phyloP scores from a whole-genome alignment of 2,113 vertebrate species.

The Grammomys surdaster region DNA sequence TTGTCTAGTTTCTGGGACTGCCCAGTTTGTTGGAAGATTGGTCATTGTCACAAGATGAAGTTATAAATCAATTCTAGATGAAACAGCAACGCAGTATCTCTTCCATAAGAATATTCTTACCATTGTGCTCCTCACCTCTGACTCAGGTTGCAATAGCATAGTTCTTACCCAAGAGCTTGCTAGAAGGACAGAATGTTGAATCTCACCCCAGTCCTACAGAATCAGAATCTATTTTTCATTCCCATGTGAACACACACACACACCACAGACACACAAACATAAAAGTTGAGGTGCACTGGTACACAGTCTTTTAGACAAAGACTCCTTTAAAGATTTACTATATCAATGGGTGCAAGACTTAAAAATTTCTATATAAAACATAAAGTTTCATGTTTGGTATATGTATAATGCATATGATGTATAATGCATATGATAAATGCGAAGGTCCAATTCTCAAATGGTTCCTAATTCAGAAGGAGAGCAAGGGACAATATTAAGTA shows the following conservation, averaged over 20 bases:
- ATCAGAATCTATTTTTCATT: not conserved
- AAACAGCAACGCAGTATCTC: not conserved
- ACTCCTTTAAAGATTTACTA: not conserved
- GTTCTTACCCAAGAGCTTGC: not conserved
- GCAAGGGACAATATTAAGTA: not conserved
- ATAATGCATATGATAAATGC: not conserved
- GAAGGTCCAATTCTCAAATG: not conserved
- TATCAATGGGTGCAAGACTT: not conserved
- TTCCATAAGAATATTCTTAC: not conserved
- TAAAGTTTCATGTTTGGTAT: not conserved
- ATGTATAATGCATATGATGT: not conserved
- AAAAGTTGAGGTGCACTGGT: not conserved
- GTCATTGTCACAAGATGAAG: not conserved
- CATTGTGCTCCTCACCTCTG: not conserved
- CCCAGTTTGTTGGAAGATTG: not conserved
- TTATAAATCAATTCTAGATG: not conserved
- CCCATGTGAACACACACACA: not conserved
- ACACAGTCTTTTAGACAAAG: not conserved
- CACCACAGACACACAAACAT: too few relatives aligned
- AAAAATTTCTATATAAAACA: conserved; percentile 41
- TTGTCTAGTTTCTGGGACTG: too few relatives aligned
- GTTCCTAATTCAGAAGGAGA: not conserved
- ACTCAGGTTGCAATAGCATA: not conserved
- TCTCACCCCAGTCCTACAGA: not conserved
- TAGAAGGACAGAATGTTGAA: not conserved